Conservation (phyloP, 2,113 vertebrate species). For the Tenrec ecaudatus region DNA sequence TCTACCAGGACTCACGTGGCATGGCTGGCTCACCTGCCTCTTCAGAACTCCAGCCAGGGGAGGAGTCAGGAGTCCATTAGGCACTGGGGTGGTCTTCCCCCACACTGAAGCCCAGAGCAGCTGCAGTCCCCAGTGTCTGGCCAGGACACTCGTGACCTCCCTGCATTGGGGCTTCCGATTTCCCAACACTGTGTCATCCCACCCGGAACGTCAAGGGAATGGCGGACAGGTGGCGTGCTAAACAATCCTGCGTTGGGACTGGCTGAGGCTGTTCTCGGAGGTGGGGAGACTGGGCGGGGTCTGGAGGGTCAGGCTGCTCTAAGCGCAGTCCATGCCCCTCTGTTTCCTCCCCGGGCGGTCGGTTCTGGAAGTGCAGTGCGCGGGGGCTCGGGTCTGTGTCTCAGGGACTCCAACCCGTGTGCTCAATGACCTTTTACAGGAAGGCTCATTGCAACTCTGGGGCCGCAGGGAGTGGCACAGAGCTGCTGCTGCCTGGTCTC, state of each 20-base stretch:
- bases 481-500: too few relatives aligned
- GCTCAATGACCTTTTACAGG: neutral
- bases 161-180: conserved; percentile 51
- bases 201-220: neutral
- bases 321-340: accelerated
- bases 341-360: accelerated
- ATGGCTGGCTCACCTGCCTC: too few relatives aligned
- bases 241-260: neutral
- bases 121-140: too few relatives aligned
- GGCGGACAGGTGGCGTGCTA: neutral
- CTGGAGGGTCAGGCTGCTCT: too few relatives aligned
- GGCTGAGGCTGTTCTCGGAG: neutral
- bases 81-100: too few relatives aligned
- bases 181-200: conserved; percentile 42
- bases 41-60: too few relatives aligned
- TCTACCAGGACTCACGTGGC: too few relatives aligned
- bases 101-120: too few relatives aligned
- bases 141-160: conserved; percentile 74
- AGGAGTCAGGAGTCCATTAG: too few relatives aligned
- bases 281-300: accelerated
- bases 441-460: too few relatives aligned
- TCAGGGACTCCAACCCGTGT: accelerated
- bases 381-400: accelerated
- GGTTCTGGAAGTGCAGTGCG: accelerated
- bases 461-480: too few relatives aligned